phyloP scores from a whole-genome alignment of 2,797 vertebrate species.

The Emys orbicularis region DNA sequence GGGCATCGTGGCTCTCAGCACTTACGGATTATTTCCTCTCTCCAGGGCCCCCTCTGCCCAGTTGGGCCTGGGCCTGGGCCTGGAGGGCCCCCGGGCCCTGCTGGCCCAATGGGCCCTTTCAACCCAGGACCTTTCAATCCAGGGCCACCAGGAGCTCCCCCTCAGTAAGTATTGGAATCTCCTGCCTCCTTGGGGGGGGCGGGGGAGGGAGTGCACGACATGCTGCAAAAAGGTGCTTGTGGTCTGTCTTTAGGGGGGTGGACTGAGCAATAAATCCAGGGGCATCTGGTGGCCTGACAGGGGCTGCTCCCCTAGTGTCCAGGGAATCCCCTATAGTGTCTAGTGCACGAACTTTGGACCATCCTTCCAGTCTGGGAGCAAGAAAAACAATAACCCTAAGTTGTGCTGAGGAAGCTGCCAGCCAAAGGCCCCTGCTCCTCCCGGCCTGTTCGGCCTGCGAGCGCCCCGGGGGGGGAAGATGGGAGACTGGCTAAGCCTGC shows the following conservation, averaged over 20 bases:
- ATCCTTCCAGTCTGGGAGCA: neutral
- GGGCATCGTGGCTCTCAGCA: accelerated
- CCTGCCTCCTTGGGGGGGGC: neutral
- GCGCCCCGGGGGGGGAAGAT: too few relatives aligned
- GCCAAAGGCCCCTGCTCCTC: too few relatives aligned
- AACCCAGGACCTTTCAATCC: conserved; percentile 93
- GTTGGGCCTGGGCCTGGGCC: conserved; percentile 84
- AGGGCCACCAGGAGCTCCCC: conserved; percentile 91
- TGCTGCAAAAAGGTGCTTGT: neutral
- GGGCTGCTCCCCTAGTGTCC: neutral
- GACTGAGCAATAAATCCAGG: neutral
- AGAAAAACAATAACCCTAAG: neutral
- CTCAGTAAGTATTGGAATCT: conserved; percentile 87
- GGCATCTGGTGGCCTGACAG: neutral
- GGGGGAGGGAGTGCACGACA: too few relatives aligned
- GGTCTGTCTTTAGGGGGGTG: neutral
- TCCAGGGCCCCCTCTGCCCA: conserved; percentile 91
- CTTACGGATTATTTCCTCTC: neutral
- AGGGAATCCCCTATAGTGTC: neutral
- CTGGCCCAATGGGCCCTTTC: conserved; percentile 93
- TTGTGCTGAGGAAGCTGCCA: neutral
- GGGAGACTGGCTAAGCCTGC: too few relatives aligned
- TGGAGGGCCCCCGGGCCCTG: conserved; percentile 87
- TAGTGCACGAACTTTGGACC: neutral
- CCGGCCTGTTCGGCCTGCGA: too few relatives aligned